Conservation (phyloP, 2,113 vertebrate species). For the Formicarius rufipectus region DNA sequence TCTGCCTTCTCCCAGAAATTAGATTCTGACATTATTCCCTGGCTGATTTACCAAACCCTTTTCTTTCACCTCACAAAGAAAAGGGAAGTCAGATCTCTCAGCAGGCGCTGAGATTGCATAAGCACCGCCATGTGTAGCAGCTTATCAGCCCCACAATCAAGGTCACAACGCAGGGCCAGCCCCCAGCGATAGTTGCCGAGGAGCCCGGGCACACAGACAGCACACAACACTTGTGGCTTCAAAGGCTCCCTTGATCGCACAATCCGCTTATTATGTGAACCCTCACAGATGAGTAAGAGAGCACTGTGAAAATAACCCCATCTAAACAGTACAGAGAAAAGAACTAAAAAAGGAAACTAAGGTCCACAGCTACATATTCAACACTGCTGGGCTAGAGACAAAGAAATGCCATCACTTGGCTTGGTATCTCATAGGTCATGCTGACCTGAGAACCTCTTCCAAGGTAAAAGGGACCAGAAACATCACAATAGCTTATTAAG, state of each 20-base stretch:
- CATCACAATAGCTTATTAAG: not conserved
- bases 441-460: slow-evolving; percentile 7
- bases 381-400: not conserved
- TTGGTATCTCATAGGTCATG: not conserved
- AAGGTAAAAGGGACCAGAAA: not conserved
- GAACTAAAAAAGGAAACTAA: slow-evolving; percentile 38
- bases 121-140: not conserved
- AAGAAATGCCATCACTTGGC: not conserved
- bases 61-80: not conserved
- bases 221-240: slow-evolving; percentile 7
- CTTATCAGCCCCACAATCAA: slow-evolving; percentile 20
- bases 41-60: not conserved
- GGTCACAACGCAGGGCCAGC: not conserved
- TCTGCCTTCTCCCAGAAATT: slow-evolving; percentile 3
- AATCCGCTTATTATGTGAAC: slow-evolving; percentile 12
- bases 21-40: not conserved
- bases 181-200: not conserved
- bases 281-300: slow-evolving; percentile 1
- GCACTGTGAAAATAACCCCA: slow-evolving; percentile 20
- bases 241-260: not conserved
- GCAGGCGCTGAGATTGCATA: not conserved
- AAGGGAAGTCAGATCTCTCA: not conserved
- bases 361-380: not conserved
- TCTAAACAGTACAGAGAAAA: not conserved
- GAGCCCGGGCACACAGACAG: not conserved